Evolutionary conservation across 1,140 invertebrate species (phyloP).

Genomic region (Calliphora vicina): DNA sequence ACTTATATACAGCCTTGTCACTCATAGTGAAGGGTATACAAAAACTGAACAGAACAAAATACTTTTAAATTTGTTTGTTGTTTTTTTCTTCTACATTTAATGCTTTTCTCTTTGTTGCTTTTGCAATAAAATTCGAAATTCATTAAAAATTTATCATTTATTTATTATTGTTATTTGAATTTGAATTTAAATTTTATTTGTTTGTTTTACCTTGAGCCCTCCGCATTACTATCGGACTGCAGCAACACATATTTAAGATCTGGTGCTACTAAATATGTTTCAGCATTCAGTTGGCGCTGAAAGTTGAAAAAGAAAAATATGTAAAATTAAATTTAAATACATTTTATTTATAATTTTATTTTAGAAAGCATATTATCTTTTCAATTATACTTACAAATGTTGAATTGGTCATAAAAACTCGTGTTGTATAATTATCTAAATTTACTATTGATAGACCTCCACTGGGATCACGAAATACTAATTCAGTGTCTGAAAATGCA

Average conservation of each 20-base stretch:
- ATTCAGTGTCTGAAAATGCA: slow-evolving; percentile 68
- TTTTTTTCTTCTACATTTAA: neutral
- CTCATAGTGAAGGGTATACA: too few relatives aligned
- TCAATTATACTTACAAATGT: slow-evolving; percentile 75
- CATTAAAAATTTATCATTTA: neutral
- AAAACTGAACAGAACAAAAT: neutral
- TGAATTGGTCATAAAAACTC: slow-evolving; percentile 78
- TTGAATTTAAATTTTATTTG: neutral
- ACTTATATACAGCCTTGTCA: too few relatives aligned
- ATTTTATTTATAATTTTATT: too few relatives aligned
- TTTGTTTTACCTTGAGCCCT: slow-evolving; percentile 60
- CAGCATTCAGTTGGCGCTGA: slow-evolving; percentile 78
- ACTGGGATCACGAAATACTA: slow-evolving; percentile 74
- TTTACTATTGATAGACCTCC: slow-evolving; percentile 78
- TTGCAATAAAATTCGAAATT: neutral
- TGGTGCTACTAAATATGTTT: slow-evolving; percentile 77
- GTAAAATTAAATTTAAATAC: neutral
- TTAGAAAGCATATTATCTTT: too few relatives aligned
- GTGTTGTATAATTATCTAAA: slow-evolving; percentile 73
- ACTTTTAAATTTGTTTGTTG: neutral
- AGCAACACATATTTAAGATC: slow-evolving; percentile 79
- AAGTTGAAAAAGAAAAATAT: neutral
- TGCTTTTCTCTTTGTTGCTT: neutral
- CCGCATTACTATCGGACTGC: slow-evolving; percentile 70
- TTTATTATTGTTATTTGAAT: neutral